phyloP scores from a whole-genome alignment of 2,113 vertebrate species.

The Circaetus gallicus region DNA sequence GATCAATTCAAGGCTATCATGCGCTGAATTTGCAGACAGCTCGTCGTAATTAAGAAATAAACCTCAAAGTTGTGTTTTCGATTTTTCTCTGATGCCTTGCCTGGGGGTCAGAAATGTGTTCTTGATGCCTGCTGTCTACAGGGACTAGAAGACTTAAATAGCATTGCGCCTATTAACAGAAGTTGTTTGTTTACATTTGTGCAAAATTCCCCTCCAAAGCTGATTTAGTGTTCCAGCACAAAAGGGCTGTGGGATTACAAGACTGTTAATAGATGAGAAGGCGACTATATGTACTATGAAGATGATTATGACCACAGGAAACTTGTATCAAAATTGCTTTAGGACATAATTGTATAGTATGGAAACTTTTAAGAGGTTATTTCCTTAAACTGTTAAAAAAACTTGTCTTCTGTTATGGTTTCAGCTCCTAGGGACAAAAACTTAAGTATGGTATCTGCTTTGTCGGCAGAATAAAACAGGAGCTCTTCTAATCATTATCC shows the following conservation, averaged over 20 bases:
- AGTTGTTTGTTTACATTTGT: constrained; percentile 58
- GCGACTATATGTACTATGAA: neutral
- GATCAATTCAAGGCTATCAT: neutral
- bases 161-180: neutral
- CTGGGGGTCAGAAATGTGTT: neutral
- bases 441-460: constrained; percentile 35
- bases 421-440: constrained; percentile 42
- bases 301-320: constrained; percentile 45
- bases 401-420: constrained; percentile 54
- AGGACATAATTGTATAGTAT: neutral
- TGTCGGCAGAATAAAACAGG: constrained; percentile 53
- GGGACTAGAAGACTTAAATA: neutral
- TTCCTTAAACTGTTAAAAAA: constrained; percentile 60
- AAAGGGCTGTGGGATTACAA: constrained; percentile 40
- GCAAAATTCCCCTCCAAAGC: constrained; percentile 36
- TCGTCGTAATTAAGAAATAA: constrained; percentile 13
- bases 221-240: constrained; percentile 24
- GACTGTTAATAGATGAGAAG: constrained; percentile 45
- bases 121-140: neutral
- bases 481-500: constrained; percentile 43
- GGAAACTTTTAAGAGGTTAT: constrained; percentile 62
- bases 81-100: neutral
- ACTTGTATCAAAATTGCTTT: constrained; percentile 40
- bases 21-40: neutral
- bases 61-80: neutral